Percentiles rank a stretch among this genome's conserved stretches.
Conservation (phyloP, 2,113 vertebrate genomes). For the Pollachius pollachius region DNA sequence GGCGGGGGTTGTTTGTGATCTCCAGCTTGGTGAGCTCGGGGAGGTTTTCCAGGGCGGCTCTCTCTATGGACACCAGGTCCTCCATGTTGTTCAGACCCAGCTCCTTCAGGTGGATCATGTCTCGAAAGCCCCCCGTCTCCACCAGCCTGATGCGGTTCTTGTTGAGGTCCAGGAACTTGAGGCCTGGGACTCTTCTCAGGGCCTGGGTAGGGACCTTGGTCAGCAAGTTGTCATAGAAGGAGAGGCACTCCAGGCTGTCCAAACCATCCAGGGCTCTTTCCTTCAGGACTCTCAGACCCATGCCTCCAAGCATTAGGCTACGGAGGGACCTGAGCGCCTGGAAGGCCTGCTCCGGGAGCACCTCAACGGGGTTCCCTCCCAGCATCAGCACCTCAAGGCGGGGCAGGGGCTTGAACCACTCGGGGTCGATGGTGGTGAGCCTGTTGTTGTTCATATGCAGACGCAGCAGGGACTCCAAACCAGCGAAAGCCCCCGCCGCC, state of each 20-base stretch:
- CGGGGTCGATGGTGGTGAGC: constrained; percentile 77
- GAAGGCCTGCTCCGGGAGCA: constrained; percentile 84
- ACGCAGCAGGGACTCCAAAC: constrained; percentile 80
- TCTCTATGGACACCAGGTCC: constrained; percentile 89
- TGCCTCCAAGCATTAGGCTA: constrained; percentile 89
- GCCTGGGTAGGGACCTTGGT: constrained; percentile 80
- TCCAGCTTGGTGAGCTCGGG: constrained; percentile 95
- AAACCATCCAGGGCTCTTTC: constrained; percentile 85
- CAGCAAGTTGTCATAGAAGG: constrained; percentile 88
- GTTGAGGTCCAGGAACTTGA: constrained; percentile 92
- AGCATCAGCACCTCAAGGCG: constrained; percentile 91
- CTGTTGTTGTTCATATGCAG: constrained; percentile 93
- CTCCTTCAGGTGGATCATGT: constrained; percentile 92
- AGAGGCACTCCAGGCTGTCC: constrained; percentile 85
- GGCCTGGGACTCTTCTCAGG: constrained; percentile 79
- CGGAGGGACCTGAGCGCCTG: constrained; percentile 79
- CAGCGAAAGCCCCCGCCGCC: constrained; percentile 78
- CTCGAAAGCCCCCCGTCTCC: constrained; percentile 82
- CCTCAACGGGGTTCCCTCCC: constrained; percentile 86
- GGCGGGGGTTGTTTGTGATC: constrained; percentile 92
- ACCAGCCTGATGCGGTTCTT: constrained; percentile 87
- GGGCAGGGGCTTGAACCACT: constrained; percentile 85
- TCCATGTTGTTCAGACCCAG: constrained; percentile 93
- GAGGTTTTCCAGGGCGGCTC: constrained; percentile 84
- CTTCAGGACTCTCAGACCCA: constrained; percentile 82